Evolutionary conservation across 2,888 invertebrate species (phyloP).

Genomic region (Salticus scenicus): DNA sequence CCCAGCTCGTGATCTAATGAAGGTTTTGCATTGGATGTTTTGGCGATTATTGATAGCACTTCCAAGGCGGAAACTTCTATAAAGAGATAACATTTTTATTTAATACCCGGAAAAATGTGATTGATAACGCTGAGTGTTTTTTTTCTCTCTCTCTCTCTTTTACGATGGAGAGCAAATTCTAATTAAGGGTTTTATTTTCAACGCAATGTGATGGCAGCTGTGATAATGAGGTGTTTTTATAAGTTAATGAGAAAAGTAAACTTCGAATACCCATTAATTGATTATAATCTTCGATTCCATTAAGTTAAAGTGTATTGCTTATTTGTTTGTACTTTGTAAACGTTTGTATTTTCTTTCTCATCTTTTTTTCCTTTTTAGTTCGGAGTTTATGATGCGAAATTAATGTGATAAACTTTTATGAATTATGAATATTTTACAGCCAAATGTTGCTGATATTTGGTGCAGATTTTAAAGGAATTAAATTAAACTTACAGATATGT

Average conservation of each 20-base stretch:
- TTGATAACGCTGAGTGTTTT: background rate
- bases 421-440: too few relatives aligned
- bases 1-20: background rate
- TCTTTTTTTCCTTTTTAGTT: too few relatives aligned
- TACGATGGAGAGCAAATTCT: background rate
- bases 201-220: background rate
- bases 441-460: too few relatives aligned
- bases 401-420: too few relatives aligned
- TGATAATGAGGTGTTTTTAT: background rate
- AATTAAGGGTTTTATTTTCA: slow-evolving; percentile 3
- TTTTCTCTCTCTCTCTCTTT: background rate
- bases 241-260: background rate
- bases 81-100: slow-evolving; percentile 13
- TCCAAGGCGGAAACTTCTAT: background rate
- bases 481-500: too few relatives aligned
- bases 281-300: background rate
- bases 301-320: background rate
- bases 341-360: too few relatives aligned
- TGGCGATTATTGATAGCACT: background rate
- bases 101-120: slow-evolving; percentile 12
- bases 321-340: background rate
- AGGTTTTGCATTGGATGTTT: background rate
- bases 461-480: too few relatives aligned
- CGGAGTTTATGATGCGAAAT: too few relatives aligned
- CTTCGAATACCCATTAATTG: slow-evolving; percentile 8